Base-by-base conservation (phyloP, 1,140 invertebrate species). In the Drosophila sturtevanti region DNA sequence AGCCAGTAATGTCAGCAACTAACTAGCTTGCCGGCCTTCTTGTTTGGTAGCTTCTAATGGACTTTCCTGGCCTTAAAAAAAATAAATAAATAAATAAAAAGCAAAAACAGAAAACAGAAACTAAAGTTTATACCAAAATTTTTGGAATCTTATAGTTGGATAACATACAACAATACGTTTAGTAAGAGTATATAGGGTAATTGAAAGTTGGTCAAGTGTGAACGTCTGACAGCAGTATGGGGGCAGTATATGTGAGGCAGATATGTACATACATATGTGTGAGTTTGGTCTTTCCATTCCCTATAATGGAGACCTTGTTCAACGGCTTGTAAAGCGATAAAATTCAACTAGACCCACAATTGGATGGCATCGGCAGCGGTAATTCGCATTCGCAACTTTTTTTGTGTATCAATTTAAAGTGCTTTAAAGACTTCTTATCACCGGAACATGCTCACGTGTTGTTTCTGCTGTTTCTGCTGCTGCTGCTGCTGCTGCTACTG, bases 201-300 rank as follows among this genome's bases (percentile, higher is more conserved):
- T 89, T 89, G 84, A 89, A 89, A 84, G 64, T 74, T 87, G 84
- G 85, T 89, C 84, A 84, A 89, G 77, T 89, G 84, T 84, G 63
- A 89, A 89, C 55, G 44, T 24, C 22, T 16, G 22, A 18, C 59
- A 12, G 41, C 10, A 54, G 38, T 21, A 58, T 21, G 16, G 27
- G 62, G 38, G n/a, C n/a, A n/a, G n/a, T n/a, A 9, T 22, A 7
- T 31, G 27, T 31, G 9, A 52, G 38, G n/a, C 16, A 21, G 41
- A 48, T 48, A 48, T 16, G 12, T 16, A 16, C 21, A 61, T 66
- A 18, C 9, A 14, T 44, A 14, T 44, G 1, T 44, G 41, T 44
- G 41, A 2, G 41, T 10, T 5, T 14, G 38, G 38, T 44, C 16
- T 44, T 14, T 48, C 41, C 41, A 48, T 48, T 48, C 16, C 9